Evolutionary conservation across 2,888 invertebrate genomes (phyloP), one percentile per base, ranked within the genome.

Genomic region (Spilarctia lutea): DNA sequence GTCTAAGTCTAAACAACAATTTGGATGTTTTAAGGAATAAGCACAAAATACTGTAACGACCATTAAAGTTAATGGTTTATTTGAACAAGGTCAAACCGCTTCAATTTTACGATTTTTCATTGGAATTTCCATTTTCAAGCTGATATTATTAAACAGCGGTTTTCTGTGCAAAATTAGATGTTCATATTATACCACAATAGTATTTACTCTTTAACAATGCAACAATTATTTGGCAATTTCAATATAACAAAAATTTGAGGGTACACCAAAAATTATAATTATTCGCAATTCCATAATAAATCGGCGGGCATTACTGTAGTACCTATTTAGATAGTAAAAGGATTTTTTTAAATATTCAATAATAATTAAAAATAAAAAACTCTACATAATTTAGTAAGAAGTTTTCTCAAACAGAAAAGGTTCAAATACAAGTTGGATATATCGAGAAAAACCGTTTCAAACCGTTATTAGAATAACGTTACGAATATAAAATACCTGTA

Each of bases 311-410:
- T 65, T 18, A 30, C 10, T 65, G 56, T 16, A 13, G 80, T 69
- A n/a, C n/a, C n/a, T n/a, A 60, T 60, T 10, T 30, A 63, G 33
- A 67, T 75, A 18, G 27, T 35, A 75, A 82, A 82, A 81, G 83
- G 82, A 83, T 81, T 73, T 70, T 65, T 71, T 48, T 35, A n/a
- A 3, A 69, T 35, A 39, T 35, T 56, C 39, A 60, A 33, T 11
- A 70, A 56, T 69, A 35, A 56, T 56, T 70, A 27, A 7, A 71
- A 60, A 65, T 70, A 27, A 7, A 71, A 60, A 65, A 42, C 27
- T 27, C 45, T 71, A 71, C 71, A 65, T 65, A 33, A 16, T 56
- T 56, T 70, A 60, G 39, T 60, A 39, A 8, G 33, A 70, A 30
- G 63, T 63, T 63, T 18, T 20, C 30, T 16, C 18, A 63, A 30